Evolutionary conservation across 2,113 vertebrate genomes (phyloP), one percentile per base, ranked within the genome.

Genomic region (Piaya cayana): DNA sequence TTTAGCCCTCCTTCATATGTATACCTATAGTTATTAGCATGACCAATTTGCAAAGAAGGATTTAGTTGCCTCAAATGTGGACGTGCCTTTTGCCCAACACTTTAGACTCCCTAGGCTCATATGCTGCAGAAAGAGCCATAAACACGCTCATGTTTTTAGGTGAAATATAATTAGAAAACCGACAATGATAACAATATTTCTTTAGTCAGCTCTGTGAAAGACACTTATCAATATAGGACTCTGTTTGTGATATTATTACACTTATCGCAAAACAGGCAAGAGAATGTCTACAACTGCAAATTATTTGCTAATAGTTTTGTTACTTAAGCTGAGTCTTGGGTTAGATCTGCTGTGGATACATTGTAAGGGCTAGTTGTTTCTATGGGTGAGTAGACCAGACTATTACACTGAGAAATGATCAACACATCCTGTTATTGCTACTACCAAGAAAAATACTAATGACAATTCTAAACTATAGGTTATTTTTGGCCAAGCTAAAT

Each of bases 301-400:
- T 90, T 95, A 92, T 90, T 97, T 91, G 95, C 92, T 72, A 92
- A 59, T 92, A 63, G 92, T 70, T 94, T 94, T 95, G 26, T 91
- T 92, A 96, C 69, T 94, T 96, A 96, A 96, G 19, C 60, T 39
- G 26, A 49, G 47, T 64, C 92, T 83, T 76, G 63, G 64, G 59
- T 76, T 90, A 95, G 45, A 64, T 34, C 37, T 95, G 60, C 64
- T 94, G 55, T 79, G 83, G 91, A 76, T 88, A 87, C 90, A 95
- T 80, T 81, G 21, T 55, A 65, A 96, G 86, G 75, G 55, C 65
- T 89, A 95, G 70, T 55, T 95, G 83, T 93, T 96, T 87, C 53
- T 92, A 81, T 92, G 43, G 18, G 78, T 32, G 49, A 95, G 53
- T 91, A 92, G 71, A 72, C 76, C 47, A 34, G 49, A 85, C 94